A percentile compares a stretch with the other conserved stretches of the same genome.
Evolutionary conservation across 2,797 vertebrate species (phyloP).

Genomic region (Schizothorax lantsangensis): DNA sequence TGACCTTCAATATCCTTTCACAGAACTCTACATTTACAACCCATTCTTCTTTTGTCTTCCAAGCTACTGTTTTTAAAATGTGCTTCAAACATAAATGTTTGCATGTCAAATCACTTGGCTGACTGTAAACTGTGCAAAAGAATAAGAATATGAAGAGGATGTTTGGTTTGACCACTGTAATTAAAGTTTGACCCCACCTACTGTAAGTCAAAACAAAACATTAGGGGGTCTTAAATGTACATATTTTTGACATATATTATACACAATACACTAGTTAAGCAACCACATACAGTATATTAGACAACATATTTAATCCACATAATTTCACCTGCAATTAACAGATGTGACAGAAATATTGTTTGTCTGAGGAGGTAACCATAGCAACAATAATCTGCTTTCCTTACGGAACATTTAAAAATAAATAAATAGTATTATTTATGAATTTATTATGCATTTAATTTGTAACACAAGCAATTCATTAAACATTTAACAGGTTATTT

Average conservation of each 20-base stretch:
- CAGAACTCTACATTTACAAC: not conserved
- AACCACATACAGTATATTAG: not conserved
- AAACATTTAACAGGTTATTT: not conserved
- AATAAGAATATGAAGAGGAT: not conserved
- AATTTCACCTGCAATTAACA: not conserved
- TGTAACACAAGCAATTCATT: not conserved
- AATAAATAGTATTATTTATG: not conserved
- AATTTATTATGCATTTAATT: not conserved
- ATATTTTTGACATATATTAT: not conserved
- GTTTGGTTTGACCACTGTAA: not conserved
- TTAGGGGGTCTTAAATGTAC: not conserved
- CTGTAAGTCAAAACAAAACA: not conserved
- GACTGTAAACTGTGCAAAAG: not conserved
- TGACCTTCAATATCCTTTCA: not conserved
- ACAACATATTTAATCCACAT: not conserved
- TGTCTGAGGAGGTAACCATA: not conserved
- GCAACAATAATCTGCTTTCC: not conserved
- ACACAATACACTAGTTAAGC: not conserved
- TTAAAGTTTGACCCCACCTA: not conserved
- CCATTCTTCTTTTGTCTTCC: not conserved
- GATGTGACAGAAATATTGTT: not conserved
- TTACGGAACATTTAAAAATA: not conserved
- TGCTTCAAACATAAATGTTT: not conserved
- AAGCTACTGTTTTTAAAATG: not conserved
- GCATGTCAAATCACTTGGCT: not conserved